A percentile compares a stretch with the other conserved stretches of the same genome.
Conservation (phyloP, 2,797 vertebrate genomes). For the Salarias fasciatus region DNA sequence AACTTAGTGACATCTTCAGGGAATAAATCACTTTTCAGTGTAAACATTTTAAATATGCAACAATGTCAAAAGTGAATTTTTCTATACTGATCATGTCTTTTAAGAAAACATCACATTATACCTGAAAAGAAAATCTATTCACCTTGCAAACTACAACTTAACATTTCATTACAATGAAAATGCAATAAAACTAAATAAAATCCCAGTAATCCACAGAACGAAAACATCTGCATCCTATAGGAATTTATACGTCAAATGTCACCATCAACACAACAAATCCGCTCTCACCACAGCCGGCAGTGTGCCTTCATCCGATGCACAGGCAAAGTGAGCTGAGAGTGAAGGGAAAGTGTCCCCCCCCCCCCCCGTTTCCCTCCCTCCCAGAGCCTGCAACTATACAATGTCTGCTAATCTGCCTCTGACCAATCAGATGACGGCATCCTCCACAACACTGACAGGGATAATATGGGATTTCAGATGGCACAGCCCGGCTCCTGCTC, state of each 20-base stretch:
- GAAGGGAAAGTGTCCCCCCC: slow-evolving; percentile 40
- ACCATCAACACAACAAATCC: slow-evolving; percentile 25
- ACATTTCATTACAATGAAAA: not conserved
- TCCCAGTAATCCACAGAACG: not conserved
- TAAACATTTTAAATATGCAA: too few species aligned
- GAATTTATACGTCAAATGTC: slow-evolving; percentile 9
- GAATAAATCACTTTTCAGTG: too few species aligned
- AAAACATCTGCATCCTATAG: not conserved
- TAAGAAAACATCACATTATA: too few species aligned
- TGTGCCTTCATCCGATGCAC: slow-evolving; percentile 40
- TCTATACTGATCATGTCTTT: too few species aligned
- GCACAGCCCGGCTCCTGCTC: slow-evolving; percentile 24
- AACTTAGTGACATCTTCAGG: not conserved
- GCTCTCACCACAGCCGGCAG: slow-evolving; percentile 60
- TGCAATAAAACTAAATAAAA: not conserved
- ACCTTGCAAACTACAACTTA: slow-evolving; percentile 3
- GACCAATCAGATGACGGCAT: slow-evolving; percentile 63
- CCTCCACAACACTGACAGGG: slow-evolving; percentile 15
- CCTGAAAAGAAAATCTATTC: not conserved
- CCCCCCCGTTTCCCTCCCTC: slow-evolving; percentile 33
- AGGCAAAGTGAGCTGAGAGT: slow-evolving; percentile 59
- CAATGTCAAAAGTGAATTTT: too few species aligned
- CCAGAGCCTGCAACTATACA: slow-evolving; percentile 48
- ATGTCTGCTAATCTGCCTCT: slow-evolving; percentile 61
- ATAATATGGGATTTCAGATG: slow-evolving; percentile 37